A percentile compares a stretch with the other conserved stretches of the same genome.
phyloP scores from a whole-genome alignment of 2,113 vertebrate genomes.

The Turnix velox region DNA sequence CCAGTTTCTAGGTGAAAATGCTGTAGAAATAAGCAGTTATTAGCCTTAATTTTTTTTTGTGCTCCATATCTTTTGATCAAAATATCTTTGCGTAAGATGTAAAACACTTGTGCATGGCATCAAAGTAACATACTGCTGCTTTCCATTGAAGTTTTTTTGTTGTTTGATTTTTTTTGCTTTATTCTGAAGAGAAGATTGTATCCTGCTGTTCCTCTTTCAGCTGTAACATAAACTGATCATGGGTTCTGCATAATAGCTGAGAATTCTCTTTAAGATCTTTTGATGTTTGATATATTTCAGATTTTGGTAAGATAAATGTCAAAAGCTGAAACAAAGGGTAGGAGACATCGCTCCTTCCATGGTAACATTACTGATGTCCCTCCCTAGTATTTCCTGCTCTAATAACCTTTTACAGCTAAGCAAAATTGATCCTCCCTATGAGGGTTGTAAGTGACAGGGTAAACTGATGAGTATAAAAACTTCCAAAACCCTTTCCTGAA shows the following conservation, averaged over 20 bases:
- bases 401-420: background rate
- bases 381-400: background rate
- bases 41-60: background rate
- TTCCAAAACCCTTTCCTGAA: background rate
- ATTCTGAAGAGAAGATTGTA: background rate
- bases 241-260: background rate
- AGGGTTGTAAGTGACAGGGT: background rate
- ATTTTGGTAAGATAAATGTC: background rate
- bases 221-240: background rate
- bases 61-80: background rate
- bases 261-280: background rate
- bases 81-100: background rate
- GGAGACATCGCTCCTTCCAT: background rate
- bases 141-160: background rate
- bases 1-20: background rate
- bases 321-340: background rate
- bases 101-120: background rate
- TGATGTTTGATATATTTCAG: background rate
- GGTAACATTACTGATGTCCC: background rate
- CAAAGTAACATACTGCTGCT: background rate
- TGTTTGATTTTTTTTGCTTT: background rate
- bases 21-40: background rate
- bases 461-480: background rate
- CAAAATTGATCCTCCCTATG: background rate
- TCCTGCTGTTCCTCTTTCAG: background rate